A percentile compares a stretch with the other conserved stretches of the same genome.
Evolutionary conservation across 2,888 invertebrate species (phyloP).

Genomic region (Drosophila niveifrons): DNA sequence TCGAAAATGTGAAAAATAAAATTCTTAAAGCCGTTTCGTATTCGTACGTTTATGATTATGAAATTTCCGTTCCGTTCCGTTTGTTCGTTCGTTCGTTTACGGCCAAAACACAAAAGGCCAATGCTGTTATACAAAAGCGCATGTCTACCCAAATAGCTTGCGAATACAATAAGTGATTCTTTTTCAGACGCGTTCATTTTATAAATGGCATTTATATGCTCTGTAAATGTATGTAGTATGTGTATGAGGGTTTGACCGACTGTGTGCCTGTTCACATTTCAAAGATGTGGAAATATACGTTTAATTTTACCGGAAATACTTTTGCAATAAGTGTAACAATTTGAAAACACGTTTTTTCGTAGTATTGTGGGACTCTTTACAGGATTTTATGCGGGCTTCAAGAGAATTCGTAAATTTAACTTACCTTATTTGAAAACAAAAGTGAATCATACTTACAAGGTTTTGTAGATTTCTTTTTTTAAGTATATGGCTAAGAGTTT

Average conservation of each 20-base stretch:
- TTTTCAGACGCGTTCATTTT: conserved; percentile 35
- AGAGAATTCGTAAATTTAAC: not conserved
- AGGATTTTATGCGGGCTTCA: not conserved
- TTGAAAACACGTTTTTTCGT: not conserved
- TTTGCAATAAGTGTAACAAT: conserved; percentile 2
- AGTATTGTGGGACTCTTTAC: not conserved
- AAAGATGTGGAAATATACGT: conserved; percentile 1
- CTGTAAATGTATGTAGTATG: conserved; percentile 5
- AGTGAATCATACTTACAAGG: not conserved
- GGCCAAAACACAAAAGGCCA: conserved; percentile 48
- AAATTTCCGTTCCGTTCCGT: conserved; percentile 77
- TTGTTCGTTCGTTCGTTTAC: conserved; percentile 64
- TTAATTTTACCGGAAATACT: not conserved
- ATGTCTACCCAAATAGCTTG: conserved; percentile 42
- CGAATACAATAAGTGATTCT: conserved; percentile 48
- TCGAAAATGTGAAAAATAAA: conserved; percentile 50
- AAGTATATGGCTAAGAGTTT: not conserved
- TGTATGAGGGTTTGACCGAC: not conserved
- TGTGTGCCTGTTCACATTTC: not conserved
- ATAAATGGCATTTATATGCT: conserved; percentile 48
- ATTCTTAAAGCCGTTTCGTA: conserved; percentile 45
- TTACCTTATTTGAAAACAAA: not conserved
- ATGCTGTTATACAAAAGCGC: conserved; percentile 58
- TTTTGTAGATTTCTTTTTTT: not conserved
- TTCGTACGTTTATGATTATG: conserved; percentile 67